These are phyloP conservation scores for Suillia variegata DNA, from an alignment of 2,888 invertebrate species.

Conservation along the genomic window DNA sequence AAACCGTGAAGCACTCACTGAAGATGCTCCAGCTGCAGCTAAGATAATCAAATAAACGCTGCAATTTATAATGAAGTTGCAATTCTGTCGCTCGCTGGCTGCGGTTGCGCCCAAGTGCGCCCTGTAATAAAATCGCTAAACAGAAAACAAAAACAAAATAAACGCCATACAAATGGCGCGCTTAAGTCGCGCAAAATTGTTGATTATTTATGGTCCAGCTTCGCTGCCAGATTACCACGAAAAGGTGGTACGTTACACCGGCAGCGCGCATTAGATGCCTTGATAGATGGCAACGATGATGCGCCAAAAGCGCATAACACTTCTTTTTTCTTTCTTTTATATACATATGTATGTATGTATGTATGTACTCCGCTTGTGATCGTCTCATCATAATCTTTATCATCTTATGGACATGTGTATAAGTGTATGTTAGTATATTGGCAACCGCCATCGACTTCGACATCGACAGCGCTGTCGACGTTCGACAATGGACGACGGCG, in stretches of 20 bases:
- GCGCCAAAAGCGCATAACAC: background rate
- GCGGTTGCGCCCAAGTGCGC: background rate
- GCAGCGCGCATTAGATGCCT: slow-evolving; percentile 1
- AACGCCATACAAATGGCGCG: slow-evolving; percentile 23
- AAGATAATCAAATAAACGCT: slow-evolving; percentile 50
- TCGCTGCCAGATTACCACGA: slow-evolving; percentile 19
- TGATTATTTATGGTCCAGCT: slow-evolving; percentile 35
- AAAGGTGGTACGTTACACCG: slow-evolving; percentile 13
- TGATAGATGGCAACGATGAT: background rate
- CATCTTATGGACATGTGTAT: background rate
- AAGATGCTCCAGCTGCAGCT: background rate
- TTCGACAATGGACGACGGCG: background rate
- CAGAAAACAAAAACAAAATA: background rate
- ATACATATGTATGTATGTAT: no score
- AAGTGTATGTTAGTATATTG: background rate
- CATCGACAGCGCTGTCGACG: no score
- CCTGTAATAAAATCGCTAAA: slow-evolving; percentile 5
- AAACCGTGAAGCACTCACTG: background rate
- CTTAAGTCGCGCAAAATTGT: slow-evolving; percentile 23
- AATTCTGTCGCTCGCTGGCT: background rate
- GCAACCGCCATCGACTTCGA: background rate
- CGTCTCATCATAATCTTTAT: no score
- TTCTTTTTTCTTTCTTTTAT: background rate
- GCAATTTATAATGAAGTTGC: slow-evolving; percentile 52
- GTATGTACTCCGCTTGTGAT: no score